Conservation (phyloP, 2,797 vertebrate genomes). For the Hemitrygon akajei region DNA sequence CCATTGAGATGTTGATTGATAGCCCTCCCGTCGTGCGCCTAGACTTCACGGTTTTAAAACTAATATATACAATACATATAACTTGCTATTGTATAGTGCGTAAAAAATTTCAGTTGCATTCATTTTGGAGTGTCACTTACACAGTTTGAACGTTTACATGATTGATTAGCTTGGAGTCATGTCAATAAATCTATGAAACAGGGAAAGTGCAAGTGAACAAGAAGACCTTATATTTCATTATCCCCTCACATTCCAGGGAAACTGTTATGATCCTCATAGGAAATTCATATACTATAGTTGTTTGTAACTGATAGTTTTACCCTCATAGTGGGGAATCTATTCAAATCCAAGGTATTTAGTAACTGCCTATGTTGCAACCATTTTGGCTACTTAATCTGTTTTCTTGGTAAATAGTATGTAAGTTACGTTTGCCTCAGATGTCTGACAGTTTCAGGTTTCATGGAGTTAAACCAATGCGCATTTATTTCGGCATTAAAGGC, state of each 20-base stretch:
- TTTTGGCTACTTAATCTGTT: background rate
- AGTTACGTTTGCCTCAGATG: background rate
- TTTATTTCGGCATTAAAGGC: too few species aligned
- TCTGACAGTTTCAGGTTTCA: background rate
- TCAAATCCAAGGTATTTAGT: background rate
- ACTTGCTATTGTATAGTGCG: background rate
- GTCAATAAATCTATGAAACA: background rate
- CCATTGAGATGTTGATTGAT: background rate
- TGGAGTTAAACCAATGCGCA: background rate
- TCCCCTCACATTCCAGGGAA: background rate
- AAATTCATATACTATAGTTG: background rate
- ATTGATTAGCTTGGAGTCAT: background rate
- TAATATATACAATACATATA: background rate
- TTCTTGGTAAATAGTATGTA: background rate
- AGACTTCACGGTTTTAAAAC: background rate
- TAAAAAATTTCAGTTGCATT: background rate
- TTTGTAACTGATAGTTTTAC: background rate
- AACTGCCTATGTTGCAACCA: background rate
- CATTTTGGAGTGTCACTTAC: background rate
- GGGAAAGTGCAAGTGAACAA: background rate
- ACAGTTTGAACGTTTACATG: background rate
- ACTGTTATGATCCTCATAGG: background rate
- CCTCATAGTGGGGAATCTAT: background rate
- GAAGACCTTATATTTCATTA: background rate
- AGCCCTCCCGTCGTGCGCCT: background rate